phyloP scores from a whole-genome alignment of 30 jellyfish, hydroid and myxozoan genomes.

The Rhopilema esculentum region DNA sequence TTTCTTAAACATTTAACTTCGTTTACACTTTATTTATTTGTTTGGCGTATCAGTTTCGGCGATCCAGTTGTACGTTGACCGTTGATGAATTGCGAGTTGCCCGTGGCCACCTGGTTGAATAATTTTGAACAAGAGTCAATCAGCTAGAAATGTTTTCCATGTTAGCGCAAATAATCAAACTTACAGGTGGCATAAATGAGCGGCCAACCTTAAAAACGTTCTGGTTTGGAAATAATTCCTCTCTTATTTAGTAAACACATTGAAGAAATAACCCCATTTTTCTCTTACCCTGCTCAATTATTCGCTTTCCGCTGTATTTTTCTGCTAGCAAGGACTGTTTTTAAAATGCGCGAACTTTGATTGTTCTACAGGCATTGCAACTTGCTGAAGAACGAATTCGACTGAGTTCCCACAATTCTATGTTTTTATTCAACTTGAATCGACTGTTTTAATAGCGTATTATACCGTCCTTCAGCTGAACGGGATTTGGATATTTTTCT shows the following conservation, averaged over 20 bases:
- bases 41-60: background rate
- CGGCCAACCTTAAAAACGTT: conserved; percentile 24
- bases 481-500: no score
- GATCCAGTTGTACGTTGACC: background rate
- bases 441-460: no score
- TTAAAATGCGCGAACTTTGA: no score
- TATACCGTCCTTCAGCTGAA: no score
- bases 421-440: no score
- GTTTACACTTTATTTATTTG: background rate
- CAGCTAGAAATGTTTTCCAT: conserved; percentile 24
- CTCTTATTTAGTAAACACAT: background rate
- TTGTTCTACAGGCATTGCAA: no score
- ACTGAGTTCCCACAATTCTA: no score
- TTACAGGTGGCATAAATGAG: conserved; percentile 49
- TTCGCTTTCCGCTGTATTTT: no score
- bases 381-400: no score
- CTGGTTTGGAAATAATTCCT: background rate
- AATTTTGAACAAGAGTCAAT: conserved; percentile 23
- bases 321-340: no score
- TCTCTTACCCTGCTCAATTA: no score
- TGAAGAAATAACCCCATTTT: no score
- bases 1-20: background rate
- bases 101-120: conserved; percentile 48
- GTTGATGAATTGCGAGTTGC: conserved; percentile 7
- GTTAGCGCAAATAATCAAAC: conserved; percentile 72